Evolutionary conservation across 1,140 invertebrate species (phyloP).

Genomic region (Anastrepha obliqua): DNA sequence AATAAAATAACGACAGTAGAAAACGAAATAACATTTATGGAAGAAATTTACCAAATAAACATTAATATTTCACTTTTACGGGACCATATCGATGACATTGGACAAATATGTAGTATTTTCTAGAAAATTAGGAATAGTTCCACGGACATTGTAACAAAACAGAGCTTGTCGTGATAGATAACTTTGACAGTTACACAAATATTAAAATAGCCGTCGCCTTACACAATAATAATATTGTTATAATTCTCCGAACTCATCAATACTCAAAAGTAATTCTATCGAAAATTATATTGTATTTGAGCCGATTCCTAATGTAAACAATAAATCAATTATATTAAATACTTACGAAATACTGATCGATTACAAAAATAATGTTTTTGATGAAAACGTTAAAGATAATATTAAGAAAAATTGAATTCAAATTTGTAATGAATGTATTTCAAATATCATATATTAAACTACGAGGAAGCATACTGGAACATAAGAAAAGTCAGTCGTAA

Average conservation of each 20-base stretch:
- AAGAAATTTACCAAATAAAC: neutral
- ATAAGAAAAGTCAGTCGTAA: no score
- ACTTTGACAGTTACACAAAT: no score
- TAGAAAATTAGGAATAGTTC: neutral
- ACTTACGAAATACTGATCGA: neutral
- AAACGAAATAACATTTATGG: neutral
- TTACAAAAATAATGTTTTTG: neutral
- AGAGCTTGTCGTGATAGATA: neutral
- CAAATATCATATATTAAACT: neutral
- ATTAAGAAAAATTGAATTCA: neutral
- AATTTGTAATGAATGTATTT: no score
- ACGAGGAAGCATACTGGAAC: neutral
- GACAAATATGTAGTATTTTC: slow-evolving; percentile 3
- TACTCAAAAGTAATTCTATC: neutral
- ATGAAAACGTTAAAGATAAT: neutral
- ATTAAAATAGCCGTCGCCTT: no score
- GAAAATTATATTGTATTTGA: neutral
- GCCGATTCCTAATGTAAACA: neutral
- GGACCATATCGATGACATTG: neutral
- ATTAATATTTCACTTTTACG: neutral
- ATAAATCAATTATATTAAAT: neutral
- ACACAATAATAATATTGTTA: neutral
- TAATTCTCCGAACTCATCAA: neutral
- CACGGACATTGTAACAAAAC: neutral
- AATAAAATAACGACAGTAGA: neutral